A percentile compares a stretch with the other conserved stretches of the same genome.
Conservation (phyloP, 2,113 vertebrate species). For the Lophotis ruficrista region DNA sequence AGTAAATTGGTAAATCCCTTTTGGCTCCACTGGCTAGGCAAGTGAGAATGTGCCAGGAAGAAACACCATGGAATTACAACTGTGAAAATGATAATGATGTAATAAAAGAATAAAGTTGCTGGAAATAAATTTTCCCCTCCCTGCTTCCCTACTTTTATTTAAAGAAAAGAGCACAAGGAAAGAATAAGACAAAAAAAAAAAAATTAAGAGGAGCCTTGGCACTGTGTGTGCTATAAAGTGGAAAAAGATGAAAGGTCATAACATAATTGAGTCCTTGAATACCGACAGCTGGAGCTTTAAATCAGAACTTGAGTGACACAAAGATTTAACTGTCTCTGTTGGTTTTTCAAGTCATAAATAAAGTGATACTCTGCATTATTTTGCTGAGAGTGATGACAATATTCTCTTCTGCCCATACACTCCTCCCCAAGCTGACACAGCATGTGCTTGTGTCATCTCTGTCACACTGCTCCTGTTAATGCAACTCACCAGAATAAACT, state of each 20-base stretch:
- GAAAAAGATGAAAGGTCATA: conserved; percentile 15
- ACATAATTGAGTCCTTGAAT: background rate
- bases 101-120: background rate
- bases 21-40: background rate
- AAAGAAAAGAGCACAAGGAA: background rate
- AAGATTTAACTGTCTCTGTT: background rate
- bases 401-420: background rate
- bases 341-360: background rate
- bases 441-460: background rate
- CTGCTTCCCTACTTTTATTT: background rate
- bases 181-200: background rate
- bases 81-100: background rate
- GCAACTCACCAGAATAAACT: conserved; percentile 3
- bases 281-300: background rate
- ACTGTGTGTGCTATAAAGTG: background rate
- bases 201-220: background rate
- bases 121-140: background rate
- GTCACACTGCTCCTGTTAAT: background rate
- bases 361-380: background rate
- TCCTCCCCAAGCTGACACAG: background rate
- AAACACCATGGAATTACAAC: background rate
- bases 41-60: background rate
- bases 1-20: conserved; percentile 34
- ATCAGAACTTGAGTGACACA: conserved; percentile 33
- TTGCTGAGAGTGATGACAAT: background rate